Conservation (phyloP, 2,797 vertebrate genomes). For the Notolepis coatsorum region DNA sequence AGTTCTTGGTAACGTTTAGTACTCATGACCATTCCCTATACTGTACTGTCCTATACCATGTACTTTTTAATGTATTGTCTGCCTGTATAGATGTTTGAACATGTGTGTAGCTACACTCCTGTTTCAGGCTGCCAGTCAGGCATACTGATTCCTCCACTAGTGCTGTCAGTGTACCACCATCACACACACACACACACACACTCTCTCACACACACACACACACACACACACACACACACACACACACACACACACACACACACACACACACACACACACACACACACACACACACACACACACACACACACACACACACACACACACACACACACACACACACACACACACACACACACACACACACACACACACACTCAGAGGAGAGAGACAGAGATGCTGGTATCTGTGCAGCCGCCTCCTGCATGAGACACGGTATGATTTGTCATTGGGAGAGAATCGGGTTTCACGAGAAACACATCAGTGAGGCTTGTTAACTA, state of each 20-base stretch:
- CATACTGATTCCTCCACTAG: conserved; percentile 57
- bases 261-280: no score
- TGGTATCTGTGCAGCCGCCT: conserved; percentile 24
- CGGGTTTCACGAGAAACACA: not conserved
- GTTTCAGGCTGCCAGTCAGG: conserved; percentile 62
- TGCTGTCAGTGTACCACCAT: conserved; percentile 41
- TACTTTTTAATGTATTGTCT: no score
- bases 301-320: no score
- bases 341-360: not conserved
- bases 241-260: no score
- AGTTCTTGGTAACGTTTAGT: no score
- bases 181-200: no score
- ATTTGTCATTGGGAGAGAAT: not conserved
- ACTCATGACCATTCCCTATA: no score
- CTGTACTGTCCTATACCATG: no score
- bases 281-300: no score
- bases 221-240: not conserved
- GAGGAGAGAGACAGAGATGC: conserved; percentile 10
- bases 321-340: no score
- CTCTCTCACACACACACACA: not conserved
- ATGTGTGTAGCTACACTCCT: conserved; percentile 35
- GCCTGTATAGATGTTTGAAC: no score
- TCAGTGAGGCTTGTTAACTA: not conserved
- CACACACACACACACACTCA: not conserved
- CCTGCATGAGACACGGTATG: not conserved